Base-by-base conservation (phyloP, 2,888 invertebrate species). In the Galeopsomyia nigrocyanea region DNA sequence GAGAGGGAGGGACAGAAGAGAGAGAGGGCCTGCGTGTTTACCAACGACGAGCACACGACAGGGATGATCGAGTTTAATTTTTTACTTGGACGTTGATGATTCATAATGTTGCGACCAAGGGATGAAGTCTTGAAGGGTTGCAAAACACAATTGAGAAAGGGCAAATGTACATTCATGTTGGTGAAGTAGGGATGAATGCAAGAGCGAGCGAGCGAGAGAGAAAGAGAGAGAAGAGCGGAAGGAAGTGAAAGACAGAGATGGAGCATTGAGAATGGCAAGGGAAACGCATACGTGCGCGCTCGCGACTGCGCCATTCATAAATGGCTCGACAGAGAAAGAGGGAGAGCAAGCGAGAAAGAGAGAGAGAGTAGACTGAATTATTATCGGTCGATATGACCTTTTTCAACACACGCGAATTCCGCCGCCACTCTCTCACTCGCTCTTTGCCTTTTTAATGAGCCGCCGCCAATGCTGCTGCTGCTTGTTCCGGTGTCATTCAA, bases 271-370 rank as follows among this genome's bases (percentile, higher is more conserved):
- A 71, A 65, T 65, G 60, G 14, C 57, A 56, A 47, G 67, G 51
- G 17, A 56, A 6, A 53, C 66, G 66, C 66, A 62, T 65, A 39
- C 10, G 10, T 13, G 71, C 75, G 68, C 66, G n/a, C 19, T 3
- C 75, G 77, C 78, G 78, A 77, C 77, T 79, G 77, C 80, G 79
- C 80, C 83, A 83, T 83, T 83, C 83, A 83, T 83, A 82, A 82
- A 80, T 79, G 39, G 61, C 63, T 67, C 67, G 72, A 60, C 68
- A 74, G 71, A 76, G 31, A 53, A 26, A 5, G 26, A 26, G 26
- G 26, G 26, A 5, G 26, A 26, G 26, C 26, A 26, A 5, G 26
- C 26, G 39, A 39, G 39, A 7, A 7, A 39, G 39, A 39, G 39
- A 7, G 39, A 39, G 39, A 39, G 31, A 10, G 46, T 57, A 19